Conservation (phyloP, 2,888 invertebrate genomes). For the Physocephala rufipes region DNA sequence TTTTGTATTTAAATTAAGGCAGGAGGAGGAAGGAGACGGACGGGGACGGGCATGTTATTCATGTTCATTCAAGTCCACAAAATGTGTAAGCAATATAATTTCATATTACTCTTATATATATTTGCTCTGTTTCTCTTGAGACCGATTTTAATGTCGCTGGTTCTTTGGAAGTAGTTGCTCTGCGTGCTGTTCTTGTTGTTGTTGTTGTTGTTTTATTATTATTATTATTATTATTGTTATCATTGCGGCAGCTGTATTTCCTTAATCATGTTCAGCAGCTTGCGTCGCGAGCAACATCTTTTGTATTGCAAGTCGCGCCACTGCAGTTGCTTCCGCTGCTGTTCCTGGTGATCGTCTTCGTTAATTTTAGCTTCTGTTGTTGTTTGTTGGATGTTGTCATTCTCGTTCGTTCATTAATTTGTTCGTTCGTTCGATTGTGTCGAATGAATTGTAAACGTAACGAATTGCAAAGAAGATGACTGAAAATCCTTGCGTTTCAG, state of each 20-base stretch:
- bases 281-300: constrained; percentile 11
- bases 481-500: constrained; percentile 12
- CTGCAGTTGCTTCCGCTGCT: background rate
- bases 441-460: constrained; percentile 18
- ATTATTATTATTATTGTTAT: no score
- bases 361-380: constrained; percentile 14
- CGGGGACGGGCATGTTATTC: no score
- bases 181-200: background rate
- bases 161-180: background rate
- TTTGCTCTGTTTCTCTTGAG: constrained; percentile 34
- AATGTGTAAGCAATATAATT: constrained; percentile 40
- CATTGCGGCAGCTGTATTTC: background rate
- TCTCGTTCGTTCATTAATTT: no score
- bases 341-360: constrained; percentile 7
- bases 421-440: constrained; percentile 27
- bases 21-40: background rate
- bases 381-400: no score
- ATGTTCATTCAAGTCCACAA: constrained; percentile 28
- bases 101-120: no score
- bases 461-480: background rate
- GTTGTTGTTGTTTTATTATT: background rate
- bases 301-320: constrained; percentile 8
- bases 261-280: constrained; percentile 10
- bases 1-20: no score
- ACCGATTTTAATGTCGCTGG: background rate